A percentile compares a stretch with the other conserved stretches of the same genome.
Evolutionary conservation across 64 coral and sea anemone genomes (phyloP).

Genomic region (Porites australiensis): DNA sequence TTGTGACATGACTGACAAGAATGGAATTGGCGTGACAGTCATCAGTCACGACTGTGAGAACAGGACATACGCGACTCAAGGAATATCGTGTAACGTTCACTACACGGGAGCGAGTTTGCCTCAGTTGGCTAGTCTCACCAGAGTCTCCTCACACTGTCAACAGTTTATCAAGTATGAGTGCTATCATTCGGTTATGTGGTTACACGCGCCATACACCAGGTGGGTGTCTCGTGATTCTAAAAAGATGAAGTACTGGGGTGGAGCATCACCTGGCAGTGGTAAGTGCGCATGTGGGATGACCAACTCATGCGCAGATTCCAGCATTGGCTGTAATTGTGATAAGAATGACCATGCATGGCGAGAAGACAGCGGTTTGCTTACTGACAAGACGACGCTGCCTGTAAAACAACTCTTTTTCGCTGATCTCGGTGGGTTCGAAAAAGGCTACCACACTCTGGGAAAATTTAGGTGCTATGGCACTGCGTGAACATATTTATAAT

Average conservation of each 20-base stretch:
- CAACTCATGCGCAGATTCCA: conserved; percentile 17
- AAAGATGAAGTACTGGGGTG: conserved; percentile 56
- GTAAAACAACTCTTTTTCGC: conserved; percentile 20
- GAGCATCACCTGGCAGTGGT: conserved; percentile 20
- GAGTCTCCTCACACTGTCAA: conserved; percentile 36
- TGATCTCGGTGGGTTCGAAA: background rate
- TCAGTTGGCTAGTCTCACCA: conserved; percentile 40
- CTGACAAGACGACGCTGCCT: conserved; percentile 18
- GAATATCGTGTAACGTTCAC: background rate
- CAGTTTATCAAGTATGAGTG: conserved; percentile 59
- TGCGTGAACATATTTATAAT: background rate
- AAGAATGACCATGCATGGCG: conserved; percentile 7
- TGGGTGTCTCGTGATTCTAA: conserved; percentile 52
- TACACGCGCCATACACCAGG: background rate
- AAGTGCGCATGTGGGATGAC: conserved; percentile 62
- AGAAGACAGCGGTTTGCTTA: conserved; percentile 21
- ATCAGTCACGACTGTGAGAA: conserved; percentile 50
- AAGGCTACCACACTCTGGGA: conserved; percentile 27
- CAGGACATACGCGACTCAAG: background rate
- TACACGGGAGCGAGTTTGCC: conserved; percentile 11
- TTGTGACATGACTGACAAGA: conserved; percentile 53
- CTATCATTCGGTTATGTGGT: background rate
- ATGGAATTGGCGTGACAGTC: conserved; percentile 50
- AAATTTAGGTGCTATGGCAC: conserved; percentile 19
- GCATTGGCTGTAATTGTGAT: background rate